Base-by-base conservation (phyloP, 2,113 vertebrate genomes). In the Arizona elegans region DNA sequence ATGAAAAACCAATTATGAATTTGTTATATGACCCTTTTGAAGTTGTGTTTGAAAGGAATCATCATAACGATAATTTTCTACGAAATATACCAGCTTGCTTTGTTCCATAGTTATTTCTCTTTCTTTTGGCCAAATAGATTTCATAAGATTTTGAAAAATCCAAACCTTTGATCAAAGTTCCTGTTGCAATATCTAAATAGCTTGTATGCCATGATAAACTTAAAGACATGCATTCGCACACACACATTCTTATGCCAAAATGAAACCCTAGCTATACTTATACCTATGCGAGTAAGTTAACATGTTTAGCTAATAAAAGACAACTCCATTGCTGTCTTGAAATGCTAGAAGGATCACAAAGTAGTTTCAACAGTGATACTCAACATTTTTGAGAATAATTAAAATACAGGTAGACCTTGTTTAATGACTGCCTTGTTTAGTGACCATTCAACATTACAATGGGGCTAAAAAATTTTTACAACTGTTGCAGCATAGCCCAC, bases 341-440 rank as follows among this genome's bases (percentile, higher is more conserved):
- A 89, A 50, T 59, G 8, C 2, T 87, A 52, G 89, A 91, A 81
- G 59, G 52, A 5, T 91, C 81, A 38, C 62, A 17, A 9, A 56
- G 86, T 94, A 56, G 90, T 95, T 0, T 6, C 3, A 0, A 89
- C 92, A 95, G 58, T 23, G 52, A 81, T 13, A 23, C 56, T 88
- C n/a, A 59, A 0, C 21, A 6, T 43, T 8, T 93, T 95, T 94
- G 33, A 53, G 56, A 93, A 56, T 53, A 90, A 94, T 70, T 92
- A 23, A 91, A 89, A 94, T 53, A 70, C 65, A 70, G 5, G 1
- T 70, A 70, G 12, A 70, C 12, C 65, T 70, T n/a, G 12, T 2
- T 70, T 33, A 33, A 70, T n/a, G 29, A 15, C 29, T 70, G 65
- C 29, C 65, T 15, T 70, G 29, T 70, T n/a, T 70, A n/a, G 29